phyloP scores from a whole-genome alignment of 23 tunicate genomes.

The Phallusia fumigata region DNA sequence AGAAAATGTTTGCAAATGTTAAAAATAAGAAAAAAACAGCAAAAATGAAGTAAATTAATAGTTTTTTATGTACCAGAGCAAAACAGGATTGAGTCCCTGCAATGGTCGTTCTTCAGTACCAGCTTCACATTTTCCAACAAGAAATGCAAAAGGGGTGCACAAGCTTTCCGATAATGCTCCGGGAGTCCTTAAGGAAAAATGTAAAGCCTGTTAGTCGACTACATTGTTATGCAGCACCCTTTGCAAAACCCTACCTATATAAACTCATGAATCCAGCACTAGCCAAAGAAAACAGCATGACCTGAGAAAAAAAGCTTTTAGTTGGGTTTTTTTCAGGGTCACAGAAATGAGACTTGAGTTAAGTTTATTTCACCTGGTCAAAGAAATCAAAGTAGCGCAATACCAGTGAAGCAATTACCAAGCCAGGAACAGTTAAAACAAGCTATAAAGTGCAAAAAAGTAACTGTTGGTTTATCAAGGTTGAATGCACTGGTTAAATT shows the following conservation, averaged over 20 bases:
- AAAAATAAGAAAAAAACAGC: not conserved
- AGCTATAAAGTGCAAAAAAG: no score
- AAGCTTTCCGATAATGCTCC: slow-evolving; percentile 1
- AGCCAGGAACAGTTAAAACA: no score
- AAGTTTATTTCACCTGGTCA: no score
- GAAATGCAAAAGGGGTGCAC: slow-evolving; percentile 10
- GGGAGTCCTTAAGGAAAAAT: slow-evolving; percentile 1
- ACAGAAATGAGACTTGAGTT: no score
- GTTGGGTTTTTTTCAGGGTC: no score
- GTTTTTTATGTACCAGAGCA: not conserved
- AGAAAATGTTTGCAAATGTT: no score
- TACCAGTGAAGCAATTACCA: no score
- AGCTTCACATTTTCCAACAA: slow-evolving; percentile 21
- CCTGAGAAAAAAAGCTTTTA: slow-evolving; percentile 17
- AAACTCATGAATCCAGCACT: slow-evolving; percentile 47
- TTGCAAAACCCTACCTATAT: slow-evolving; percentile 23
- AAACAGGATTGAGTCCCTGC: not conserved
- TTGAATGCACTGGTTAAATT: no score
- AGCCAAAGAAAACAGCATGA: slow-evolving; percentile 33
- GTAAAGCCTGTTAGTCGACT: no score
- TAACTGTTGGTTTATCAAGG: no score
- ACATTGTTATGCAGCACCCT: not conserved
- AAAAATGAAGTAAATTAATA: not conserved
- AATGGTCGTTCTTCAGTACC: not conserved
- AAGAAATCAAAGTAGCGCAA: no score